Evolutionary conservation across 2,797 vertebrate genomes (phyloP).

Genomic region (Clarias platycephalus): DNA sequence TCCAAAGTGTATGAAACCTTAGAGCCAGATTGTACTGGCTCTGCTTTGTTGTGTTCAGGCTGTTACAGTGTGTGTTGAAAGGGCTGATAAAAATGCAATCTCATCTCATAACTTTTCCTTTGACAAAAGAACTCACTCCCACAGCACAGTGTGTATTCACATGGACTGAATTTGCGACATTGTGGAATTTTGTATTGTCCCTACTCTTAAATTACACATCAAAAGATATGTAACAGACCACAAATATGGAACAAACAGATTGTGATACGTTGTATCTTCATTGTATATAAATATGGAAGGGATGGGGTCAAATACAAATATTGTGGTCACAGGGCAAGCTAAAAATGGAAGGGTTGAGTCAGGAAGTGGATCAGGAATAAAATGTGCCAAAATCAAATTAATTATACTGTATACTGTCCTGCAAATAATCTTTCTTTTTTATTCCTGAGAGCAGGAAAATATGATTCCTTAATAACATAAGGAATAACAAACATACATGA

Average conservation of each 20-base stretch:
- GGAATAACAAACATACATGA: too few species aligned
- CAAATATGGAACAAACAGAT: background rate
- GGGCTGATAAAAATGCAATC: conserved; percentile 29
- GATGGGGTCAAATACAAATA: too few species aligned
- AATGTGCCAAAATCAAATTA: too few species aligned
- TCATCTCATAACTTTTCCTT: background rate
- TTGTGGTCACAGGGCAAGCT: too few species aligned
- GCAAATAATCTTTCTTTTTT: background rate
- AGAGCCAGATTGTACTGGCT: background rate
- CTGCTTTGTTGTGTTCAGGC: background rate
- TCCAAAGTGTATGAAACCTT: background rate
- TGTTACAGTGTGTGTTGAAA: background rate
- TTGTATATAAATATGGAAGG: too few species aligned
- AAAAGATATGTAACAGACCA: background rate
- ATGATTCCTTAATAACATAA: background rate
- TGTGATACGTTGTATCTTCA: background rate
- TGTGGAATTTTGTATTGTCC: background rate
- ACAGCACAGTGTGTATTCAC: background rate
- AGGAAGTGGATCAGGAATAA: too few species aligned
- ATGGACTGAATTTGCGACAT: background rate
- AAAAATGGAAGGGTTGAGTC: too few species aligned
- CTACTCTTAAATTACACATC: background rate
- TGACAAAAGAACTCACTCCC: background rate
- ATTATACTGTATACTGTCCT: too few species aligned
- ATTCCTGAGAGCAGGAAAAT: background rate